These are phyloP conservation scores for Plectropomus leopardus DNA, from an alignment of 2,113 vertebrate species.

Conservation along the genomic window DNA sequence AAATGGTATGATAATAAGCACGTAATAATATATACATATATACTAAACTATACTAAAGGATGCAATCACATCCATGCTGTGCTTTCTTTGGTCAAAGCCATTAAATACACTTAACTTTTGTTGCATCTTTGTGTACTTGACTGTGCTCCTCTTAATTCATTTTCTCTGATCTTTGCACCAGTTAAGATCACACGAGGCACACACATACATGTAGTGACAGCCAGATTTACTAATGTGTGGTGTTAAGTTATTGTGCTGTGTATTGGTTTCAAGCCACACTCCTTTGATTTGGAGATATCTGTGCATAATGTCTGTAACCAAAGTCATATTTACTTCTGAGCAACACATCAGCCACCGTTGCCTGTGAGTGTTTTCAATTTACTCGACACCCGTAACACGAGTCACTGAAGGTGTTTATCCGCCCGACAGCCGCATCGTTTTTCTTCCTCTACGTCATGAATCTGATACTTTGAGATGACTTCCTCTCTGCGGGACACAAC, in stretches of 20 bases:
- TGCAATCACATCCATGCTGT: neutral
- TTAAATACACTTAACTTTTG: neutral
- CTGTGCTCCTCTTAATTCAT: neutral
- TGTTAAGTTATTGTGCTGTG: neutral
- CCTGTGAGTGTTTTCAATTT: conserved; percentile 38
- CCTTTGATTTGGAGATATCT: neutral
- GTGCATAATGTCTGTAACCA: conserved; percentile 4
- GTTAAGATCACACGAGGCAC: neutral
- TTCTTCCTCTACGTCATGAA: conserved; percentile 11
- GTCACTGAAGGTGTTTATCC: neutral
- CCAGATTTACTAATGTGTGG: conserved; percentile 7
- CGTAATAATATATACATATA: no score
- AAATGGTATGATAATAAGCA: neutral
- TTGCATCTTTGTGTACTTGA: neutral
- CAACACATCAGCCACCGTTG: neutral
- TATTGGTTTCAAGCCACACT: neutral
- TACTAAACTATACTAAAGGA: neutral
- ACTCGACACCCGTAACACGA: conserved; percentile 17
- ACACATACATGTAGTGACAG: neutral
- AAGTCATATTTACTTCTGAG: conserved; percentile 28
- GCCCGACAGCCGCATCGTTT: neutral
- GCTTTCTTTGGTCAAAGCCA: neutral
- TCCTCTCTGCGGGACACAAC: conserved; percentile 4
- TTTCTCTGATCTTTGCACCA: neutral
- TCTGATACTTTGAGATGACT: conserved; percentile 5